Base-by-base conservation (phyloP, 2,888 invertebrate genomes). In the Sinodicranocentrus sp. region DNA sequence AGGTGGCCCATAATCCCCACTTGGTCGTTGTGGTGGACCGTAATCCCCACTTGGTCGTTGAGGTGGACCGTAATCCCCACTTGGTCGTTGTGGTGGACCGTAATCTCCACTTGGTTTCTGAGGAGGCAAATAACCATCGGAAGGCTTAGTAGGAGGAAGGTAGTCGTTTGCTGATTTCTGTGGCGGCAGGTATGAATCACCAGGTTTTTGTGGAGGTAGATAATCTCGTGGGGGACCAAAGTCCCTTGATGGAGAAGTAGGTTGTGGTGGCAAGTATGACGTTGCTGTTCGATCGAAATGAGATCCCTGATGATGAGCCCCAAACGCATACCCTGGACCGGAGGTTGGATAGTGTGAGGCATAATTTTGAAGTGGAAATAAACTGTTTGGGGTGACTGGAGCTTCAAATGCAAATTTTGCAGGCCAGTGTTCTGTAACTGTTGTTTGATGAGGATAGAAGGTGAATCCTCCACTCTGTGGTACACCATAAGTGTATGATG, bases 401-500 rank as follows among this genome's bases (percentile, higher is more conserved):
- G 84, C 71, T 68, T 83, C 83, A 23, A 54, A 83, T 19, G 25
- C 59, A 59, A 72, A 84, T 21, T 84, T 84, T 13, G 84, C 84
- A 25, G 84, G 84, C 84, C 76, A 76, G 25, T 78, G 77, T 59
- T 72, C 71, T 3, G 77, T 77, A 13, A 78, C 67, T 19, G 72
- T 72, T 6, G 78, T 80, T 28, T 72, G 72, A 23, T 72, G 57
- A 21, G 72, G 80, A 19, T 13, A 73, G 33, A 17, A 80, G 0
- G 72, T 73, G 19, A 57, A 73, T n/a, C 67, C 72, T 21, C 80
- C 80, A 15, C 2, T 25, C 8, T 75, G 77, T 8, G 72, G 77
- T 2, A 70, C 57, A 0, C 84, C 84, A 33, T 83, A 76, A 13
- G 70, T 17, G 19, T 77, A 76, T 25, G 75, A n/a, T 23, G 70